These are phyloP conservation scores for Rhynchonycteris naso DNA, from an alignment of 2,797 vertebrate species.

Conservation along the genomic window DNA sequence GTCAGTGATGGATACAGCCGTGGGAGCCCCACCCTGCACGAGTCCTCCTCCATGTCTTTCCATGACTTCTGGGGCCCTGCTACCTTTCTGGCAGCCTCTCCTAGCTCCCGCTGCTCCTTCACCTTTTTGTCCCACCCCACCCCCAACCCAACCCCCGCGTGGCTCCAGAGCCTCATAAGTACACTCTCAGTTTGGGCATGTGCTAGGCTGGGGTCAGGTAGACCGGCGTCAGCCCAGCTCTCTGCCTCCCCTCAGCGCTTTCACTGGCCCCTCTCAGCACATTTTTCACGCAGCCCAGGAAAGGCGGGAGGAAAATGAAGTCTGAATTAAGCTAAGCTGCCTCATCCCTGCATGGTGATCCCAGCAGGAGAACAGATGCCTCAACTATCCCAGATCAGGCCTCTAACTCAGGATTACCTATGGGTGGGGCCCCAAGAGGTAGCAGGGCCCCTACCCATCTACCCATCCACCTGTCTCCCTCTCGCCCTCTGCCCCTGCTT, in stretches of 20 bases:
- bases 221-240: background rate
- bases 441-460: constrained; percentile 54
- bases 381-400: background rate
- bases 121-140: background rate
- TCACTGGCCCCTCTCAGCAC: background rate
- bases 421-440: constrained; percentile 35
- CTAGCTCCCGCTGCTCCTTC: background rate
- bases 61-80: constrained; percentile 56
- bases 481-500: constrained; percentile 50
- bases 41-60: background rate
- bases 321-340: background rate
- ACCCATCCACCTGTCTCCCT: background rate
- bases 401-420: background rate
- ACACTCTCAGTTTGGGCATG: background rate
- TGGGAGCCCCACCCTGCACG: constrained; percentile 76
- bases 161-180: background rate
- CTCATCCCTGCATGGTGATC: background rate
- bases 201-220: background rate
- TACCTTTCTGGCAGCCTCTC: constrained; percentile 62
- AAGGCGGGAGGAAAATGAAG: background rate
- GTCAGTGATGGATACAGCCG: constrained; percentile 91
- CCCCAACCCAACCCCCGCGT: background rate
- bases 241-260: background rate
- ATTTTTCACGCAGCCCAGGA: background rate
- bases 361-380: background rate